These are phyloP conservation scores for Hofmannophila pseudospretella DNA, from an alignment of 2,888 invertebrate species.

Conservation along the genomic window DNA sequence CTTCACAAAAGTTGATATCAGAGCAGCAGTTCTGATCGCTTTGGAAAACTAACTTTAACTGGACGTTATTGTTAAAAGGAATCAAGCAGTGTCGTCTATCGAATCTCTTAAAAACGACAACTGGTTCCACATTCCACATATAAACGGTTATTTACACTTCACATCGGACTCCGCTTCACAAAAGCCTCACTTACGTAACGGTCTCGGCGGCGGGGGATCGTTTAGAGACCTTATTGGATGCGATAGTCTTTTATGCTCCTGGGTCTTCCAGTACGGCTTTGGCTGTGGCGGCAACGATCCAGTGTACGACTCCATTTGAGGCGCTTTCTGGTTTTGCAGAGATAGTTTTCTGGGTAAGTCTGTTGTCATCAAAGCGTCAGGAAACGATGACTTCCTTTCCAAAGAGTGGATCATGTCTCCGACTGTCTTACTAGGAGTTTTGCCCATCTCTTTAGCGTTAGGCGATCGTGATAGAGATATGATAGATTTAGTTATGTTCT, in stretches of 20 bases:
- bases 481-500: constrained; percentile 53
- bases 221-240: constrained; percentile 64
- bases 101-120: not conserved
- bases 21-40: not conserved
- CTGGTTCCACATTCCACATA: constrained; percentile 21
- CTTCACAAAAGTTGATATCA: not conserved
- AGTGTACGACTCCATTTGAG: constrained; percentile 37
- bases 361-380: constrained; percentile 40
- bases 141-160: constrained; percentile 59
- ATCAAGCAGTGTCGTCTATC: not conserved
- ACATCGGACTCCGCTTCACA: constrained; percentile 36
- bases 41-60: too few relatives aligned
- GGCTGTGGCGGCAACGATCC: constrained; percentile 52
- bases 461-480: constrained; percentile 60
- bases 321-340: constrained; percentile 43
- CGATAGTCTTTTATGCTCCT: constrained; percentile 67
- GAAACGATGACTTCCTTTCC: constrained; percentile 32
- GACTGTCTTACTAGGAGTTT: constrained; percentile 31
- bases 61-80: too few relatives aligned
- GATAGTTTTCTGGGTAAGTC: constrained; percentile 55
- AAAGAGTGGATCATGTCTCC: constrained; percentile 43
- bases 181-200: constrained; percentile 61
- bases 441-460: constrained; percentile 46
- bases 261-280: constrained; percentile 65
- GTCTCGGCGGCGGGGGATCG: constrained; percentile 47